Conservation (phyloP, 2,797 vertebrate species). For the Myoxocephalus aenaeus region DNA sequence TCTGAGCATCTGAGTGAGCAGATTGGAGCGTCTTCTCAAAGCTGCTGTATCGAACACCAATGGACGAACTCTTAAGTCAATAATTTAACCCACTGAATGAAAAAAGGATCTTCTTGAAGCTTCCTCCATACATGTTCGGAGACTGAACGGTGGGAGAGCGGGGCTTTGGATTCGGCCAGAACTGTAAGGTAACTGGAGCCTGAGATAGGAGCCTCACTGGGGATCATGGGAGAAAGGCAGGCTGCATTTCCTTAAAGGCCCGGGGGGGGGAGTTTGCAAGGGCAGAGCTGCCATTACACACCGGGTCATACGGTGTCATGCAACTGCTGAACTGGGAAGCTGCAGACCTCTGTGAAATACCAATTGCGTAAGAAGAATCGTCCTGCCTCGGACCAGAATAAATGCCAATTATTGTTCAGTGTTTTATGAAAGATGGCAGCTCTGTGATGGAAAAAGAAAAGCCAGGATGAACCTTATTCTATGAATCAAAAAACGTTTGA, state of each 20-base stretch:
- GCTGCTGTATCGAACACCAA: background rate
- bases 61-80: background rate
- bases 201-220: conserved; percentile 67
- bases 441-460: background rate
- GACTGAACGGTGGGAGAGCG: conserved; percentile 1
- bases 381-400: background rate
- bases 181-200: conserved; percentile 64
- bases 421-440: background rate
- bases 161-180: conserved; percentile 31
- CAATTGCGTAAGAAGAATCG: background rate
- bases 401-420: background rate
- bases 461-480: background rate
- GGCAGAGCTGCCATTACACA: conserved; percentile 6
- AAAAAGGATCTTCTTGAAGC: conserved; percentile 3
- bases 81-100: background rate
- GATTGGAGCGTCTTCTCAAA: conserved; percentile 4
- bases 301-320: background rate
- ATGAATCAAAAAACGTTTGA: background rate
- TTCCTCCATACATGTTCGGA: background rate
- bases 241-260: conserved; percentile 49
- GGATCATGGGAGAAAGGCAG: conserved; percentile 54
- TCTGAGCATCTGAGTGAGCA: background rate
- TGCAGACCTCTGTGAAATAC: background rate
- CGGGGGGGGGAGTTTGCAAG: background rate
- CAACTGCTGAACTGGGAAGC: background rate